Evolutionary conservation across 2,888 invertebrate genomes (phyloP).

Genomic region (Eudasyphora cyanicolor): DNA sequence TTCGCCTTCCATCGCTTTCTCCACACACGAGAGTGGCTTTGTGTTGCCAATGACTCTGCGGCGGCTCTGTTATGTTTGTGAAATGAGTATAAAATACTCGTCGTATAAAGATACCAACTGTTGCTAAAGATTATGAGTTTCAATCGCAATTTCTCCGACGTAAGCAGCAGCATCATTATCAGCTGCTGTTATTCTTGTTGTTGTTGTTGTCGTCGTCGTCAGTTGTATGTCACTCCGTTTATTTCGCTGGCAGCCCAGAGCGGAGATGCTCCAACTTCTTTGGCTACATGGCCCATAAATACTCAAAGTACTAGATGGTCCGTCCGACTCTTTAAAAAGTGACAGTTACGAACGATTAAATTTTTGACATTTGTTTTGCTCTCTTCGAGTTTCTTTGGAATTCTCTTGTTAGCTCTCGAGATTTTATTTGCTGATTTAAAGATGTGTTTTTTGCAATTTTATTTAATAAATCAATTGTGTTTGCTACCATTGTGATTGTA

Average conservation of each 20-base stretch:
- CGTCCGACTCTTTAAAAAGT: too few relatives aligned
- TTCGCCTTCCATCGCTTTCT: neutral
- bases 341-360: too few relatives aligned
- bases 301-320: too few relatives aligned
- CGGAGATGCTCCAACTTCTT: neutral
- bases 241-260: neutral
- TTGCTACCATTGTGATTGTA: too few relatives aligned
- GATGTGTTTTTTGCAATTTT: too few relatives aligned
- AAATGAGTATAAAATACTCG: constrained; percentile 1
- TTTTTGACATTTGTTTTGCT: too few relatives aligned
- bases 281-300: too few relatives aligned
- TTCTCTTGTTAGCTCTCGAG: too few relatives aligned
- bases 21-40: neutral
- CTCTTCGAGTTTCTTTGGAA: too few relatives aligned
- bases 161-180: too few relatives aligned
- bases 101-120: constrained; percentile 5
- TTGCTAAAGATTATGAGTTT: neutral
- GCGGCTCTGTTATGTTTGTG: neutral
- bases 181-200: neutral
- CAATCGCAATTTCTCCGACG: neutral
- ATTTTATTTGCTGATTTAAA: too few relatives aligned
- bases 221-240: neutral
- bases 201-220: neutral
- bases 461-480: too few relatives aligned
- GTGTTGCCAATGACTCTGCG: neutral